phyloP scores from a whole-genome alignment of 2,888 invertebrate genomes.

The Amaurobius ferox region DNA sequence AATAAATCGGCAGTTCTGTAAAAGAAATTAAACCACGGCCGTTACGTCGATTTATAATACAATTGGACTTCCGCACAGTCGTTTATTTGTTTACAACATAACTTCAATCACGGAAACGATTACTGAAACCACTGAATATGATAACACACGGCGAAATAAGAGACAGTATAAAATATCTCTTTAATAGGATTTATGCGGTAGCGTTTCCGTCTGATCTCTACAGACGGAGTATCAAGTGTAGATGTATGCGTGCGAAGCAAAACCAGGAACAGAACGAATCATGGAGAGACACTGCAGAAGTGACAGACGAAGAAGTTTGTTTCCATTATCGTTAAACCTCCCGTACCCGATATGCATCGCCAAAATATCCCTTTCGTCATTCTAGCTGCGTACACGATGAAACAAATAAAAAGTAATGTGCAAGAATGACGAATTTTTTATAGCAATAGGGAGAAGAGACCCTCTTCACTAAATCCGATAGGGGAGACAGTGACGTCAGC shows the following conservation, averaged over 20 bases:
- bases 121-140: too few relatives aligned
- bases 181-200: too few relatives aligned
- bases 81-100: too few relatives aligned
- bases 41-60: too few relatives aligned
- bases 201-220: background rate
- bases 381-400: background rate
- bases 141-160: too few relatives aligned
- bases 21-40: too few relatives aligned
- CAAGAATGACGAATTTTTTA: slow-evolving; percentile 31
- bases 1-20: too few relatives aligned
- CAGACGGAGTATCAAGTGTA: background rate
- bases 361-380: background rate
- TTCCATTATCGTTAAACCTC: background rate
- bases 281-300: too few relatives aligned
- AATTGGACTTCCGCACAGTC: too few relatives aligned
- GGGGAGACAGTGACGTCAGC: slow-evolving; percentile 36
- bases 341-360: background rate
- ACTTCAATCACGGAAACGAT: too few relatives aligned
- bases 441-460: background rate
- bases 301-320: background rate
- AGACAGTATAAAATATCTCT: too few relatives aligned
- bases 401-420: slow-evolving; percentile 26
- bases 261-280: background rate
- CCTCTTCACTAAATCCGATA: slow-evolving; percentile 6
- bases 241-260: background rate